Conservation (phyloP, 1,140 invertebrate species). For the Glomeris maerens region DNA sequence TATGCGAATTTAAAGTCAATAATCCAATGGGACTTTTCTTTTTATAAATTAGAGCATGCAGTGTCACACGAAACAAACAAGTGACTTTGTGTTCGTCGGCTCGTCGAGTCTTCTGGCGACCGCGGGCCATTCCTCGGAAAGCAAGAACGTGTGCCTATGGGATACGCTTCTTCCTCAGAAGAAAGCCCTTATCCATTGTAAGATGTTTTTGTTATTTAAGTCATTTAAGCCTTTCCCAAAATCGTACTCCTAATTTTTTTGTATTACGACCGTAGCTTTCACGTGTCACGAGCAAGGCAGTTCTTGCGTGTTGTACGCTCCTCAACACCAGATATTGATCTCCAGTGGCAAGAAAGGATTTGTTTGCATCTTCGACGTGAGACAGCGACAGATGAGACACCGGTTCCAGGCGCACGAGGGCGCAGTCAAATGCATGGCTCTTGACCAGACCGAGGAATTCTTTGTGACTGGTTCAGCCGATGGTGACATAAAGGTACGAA, state of each 20-base stretch:
- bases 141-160: conserved; percentile 96
- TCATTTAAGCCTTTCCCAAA: not conserved
- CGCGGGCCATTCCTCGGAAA: conserved; percentile 89
- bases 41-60: conserved; percentile 63
- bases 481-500: conserved; percentile 87
- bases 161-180: conserved; percentile 91
- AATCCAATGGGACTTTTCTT: conserved; percentile 19
- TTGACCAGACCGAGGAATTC: conserved; percentile 89
- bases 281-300: conserved; percentile 84
- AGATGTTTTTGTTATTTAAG: conserved; percentile 11
- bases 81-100: conserved; percentile 94
- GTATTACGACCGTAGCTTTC: conserved; percentile 47
- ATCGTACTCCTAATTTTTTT: not conserved
- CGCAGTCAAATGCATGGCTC: conserved; percentile 81
- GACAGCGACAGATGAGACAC: conserved; percentile 72
- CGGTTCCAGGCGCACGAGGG: conserved; percentile 84
- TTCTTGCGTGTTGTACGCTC: conserved; percentile 71
- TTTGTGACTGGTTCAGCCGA: conserved; percentile 96
- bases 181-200: conserved; percentile 70
- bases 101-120: conserved; percentile 96
- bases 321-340: conserved; percentile 75
- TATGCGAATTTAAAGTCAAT: too few relatives aligned
- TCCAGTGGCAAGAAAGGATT: conserved; percentile 93
- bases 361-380: conserved; percentile 84
- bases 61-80: conserved; percentile 93